Base-by-base conservation (phyloP, 2,888 invertebrate genomes). In the Ptilodon capucinus region DNA sequence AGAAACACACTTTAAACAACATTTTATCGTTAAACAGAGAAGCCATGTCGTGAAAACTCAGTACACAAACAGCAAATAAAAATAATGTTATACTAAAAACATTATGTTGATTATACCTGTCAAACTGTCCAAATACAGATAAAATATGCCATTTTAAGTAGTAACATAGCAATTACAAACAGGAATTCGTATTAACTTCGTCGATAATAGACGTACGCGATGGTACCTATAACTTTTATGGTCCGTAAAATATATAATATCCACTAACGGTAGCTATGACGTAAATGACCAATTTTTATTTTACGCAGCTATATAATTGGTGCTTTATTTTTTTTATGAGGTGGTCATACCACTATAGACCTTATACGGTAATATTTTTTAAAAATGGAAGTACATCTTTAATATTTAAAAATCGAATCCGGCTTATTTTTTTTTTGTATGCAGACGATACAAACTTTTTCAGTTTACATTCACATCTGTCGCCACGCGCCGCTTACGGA, bases 381-480 rank as follows among this genome's bases (percentile, higher is more conserved):
- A 35, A 2, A 35, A 17, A 17, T 17, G 17, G 17, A 17, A 18
- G 16, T 4, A 5, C 14, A 5, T 32, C 8, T 17, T 11, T 3
- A 9, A 1, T 14, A 2, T 40, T 40, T 40, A 25, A 48, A 4
- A 6, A 11, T 35, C 39, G 6, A 14, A 36, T 40, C 13, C 0
- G n/a, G n/a, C n/a, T n/a, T 7, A 30, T 42, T n/a, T 13, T 16
- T 52, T 60, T 41, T 51, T 48, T 48, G 11, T 17, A 9, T 83
- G 75, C 68, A 51, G 65, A 69, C 85, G 47, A 60, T 86, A 84
- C 84, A 40, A 63, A 65, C 60, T 81, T 86, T 86, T 85, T 84
- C 75, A 79, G 84, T 86, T 81, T 81, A 84, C 79, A 76, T 78
- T 73, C 79, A 83, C 88, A 87, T 89, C 86, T 87, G 89, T 89